Evolutionary conservation across 2,113 vertebrate species (phyloP).

Genomic region (Nematolebias whitei): DNA sequence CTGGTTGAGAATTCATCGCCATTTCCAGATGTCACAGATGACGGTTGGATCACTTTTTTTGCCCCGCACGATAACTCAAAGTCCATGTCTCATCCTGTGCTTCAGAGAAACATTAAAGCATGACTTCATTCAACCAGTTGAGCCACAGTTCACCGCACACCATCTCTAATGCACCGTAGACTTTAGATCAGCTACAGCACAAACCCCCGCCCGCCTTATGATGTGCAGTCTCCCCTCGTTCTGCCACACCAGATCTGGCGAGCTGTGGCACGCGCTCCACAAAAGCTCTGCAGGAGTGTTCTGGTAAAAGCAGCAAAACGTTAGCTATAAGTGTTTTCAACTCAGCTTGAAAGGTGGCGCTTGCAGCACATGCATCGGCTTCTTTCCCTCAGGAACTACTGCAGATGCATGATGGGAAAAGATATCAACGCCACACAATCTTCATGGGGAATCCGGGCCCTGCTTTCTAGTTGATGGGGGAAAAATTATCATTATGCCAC

Average conservation of each 20-base stretch:
- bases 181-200: background rate
- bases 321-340: background rate
- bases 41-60: conserved; percentile 24
- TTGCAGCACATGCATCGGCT: too few species aligned
- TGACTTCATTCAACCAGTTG: conserved; percentile 45
- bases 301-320: background rate
- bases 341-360: too few species aligned
- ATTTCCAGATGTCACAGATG: conserved; percentile 16
- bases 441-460: too few species aligned
- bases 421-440: too few species aligned
- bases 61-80: conserved; percentile 18
- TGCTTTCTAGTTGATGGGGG: too few species aligned
- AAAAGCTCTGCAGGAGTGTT: background rate
- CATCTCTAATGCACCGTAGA: conserved; percentile 25
- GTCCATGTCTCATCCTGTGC: conserved; percentile 36
- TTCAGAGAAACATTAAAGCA: conserved; percentile 45
- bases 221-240: too few species aligned
- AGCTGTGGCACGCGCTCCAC: background rate
- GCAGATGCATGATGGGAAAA: too few species aligned
- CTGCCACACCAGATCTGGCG: background rate
- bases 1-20: background rate
- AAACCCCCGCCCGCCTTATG: background rate
- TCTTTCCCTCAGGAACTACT: too few species aligned
- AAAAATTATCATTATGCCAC: too few species aligned
- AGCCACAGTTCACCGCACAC: conserved; percentile 21